Evolutionary conservation across 2,797 vertebrate genomes (phyloP).

Genomic region (Protosalanx chinensis): DNA sequence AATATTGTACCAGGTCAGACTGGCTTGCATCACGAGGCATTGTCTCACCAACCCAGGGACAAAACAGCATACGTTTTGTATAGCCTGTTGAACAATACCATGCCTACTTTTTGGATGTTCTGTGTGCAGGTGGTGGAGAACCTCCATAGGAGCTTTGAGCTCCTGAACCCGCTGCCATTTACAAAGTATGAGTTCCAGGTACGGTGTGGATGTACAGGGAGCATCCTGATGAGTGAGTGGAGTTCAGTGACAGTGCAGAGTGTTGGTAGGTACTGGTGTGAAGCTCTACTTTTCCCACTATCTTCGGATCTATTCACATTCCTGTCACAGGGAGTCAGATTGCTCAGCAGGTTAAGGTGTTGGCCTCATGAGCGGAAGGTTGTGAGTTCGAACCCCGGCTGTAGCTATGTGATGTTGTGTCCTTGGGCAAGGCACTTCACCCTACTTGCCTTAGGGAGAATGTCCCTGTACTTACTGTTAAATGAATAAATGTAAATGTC

Average conservation of each 20-base stretch:
- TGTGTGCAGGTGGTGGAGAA: slow-evolving; percentile 19
- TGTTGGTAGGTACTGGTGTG: slow-evolving; percentile 15
- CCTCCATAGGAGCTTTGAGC: slow-evolving; percentile 3
- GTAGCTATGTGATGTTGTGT: too few relatives aligned
- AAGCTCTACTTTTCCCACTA: slow-evolving; percentile 1
- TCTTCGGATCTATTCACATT: background rate
- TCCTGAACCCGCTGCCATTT: slow-evolving; percentile 48
- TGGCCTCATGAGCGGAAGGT: too few relatives aligned
- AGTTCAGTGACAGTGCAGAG: slow-evolving; percentile 54
- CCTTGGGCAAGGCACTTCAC: too few relatives aligned
- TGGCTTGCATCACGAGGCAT: too few relatives aligned
- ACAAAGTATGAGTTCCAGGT: slow-evolving; percentile 67
- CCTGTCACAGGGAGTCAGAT: too few relatives aligned
- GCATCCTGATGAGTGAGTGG: slow-evolving; percentile 68
- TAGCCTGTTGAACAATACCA: background rate
- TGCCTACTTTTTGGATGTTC: background rate
- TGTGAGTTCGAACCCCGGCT: too few relatives aligned
- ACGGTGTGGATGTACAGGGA: slow-evolving; percentile 58
- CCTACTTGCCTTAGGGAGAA: too few relatives aligned
- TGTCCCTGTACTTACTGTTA: too few relatives aligned
- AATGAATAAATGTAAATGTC: background rate
- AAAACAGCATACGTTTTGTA: background rate
- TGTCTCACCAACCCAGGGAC: too few relatives aligned
- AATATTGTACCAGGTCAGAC: too few relatives aligned
- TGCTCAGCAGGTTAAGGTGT: too few relatives aligned